Evolutionary conservation across 2,113 vertebrate genomes (phyloP), one percentile per base, ranked within the genome.

Genomic region (Microcebus ravelobensis): DNA sequence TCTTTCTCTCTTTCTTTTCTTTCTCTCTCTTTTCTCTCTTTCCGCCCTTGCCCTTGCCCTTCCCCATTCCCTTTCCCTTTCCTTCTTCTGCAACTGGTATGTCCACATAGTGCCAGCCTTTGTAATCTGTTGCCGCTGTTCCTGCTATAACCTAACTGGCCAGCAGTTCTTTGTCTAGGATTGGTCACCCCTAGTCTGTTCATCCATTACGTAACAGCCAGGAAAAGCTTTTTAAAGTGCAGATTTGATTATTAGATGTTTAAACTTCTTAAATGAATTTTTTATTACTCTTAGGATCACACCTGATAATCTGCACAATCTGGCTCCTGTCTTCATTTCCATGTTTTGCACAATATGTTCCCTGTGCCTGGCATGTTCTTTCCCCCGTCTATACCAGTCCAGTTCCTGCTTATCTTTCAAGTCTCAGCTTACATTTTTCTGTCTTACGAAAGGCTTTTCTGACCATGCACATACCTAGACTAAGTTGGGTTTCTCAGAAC

Each of bases 391-490:
- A 11, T 84, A 42, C 76, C 36, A 70, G 29, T 6, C 29, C 59
- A 57, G 36, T n/a, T 70, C n/a, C 63, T 87, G 52, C 59, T 68
- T 83, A 77, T 23, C 36, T 20, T 23, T 95, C 48, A 95, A 45
- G 34, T 89, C 34, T 93, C 91, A 83, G 48, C 10, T 85, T 94
- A 68, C 7, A 20, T 73, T 70, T 95, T 20, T 70, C n/a, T 94
- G 76, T 34, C 61, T 87, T 59, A 55, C 57, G 76, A 95, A 91
- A 87, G 63, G 21, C 39, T 85, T 91, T 94, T 90, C 68, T 91
- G 87, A 90, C 61, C 25, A 82, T 23, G 8, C 21, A 52, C 6
- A 6, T 65, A 87, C 55, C 34, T 80, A 85, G 55, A 55, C 36
- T 80, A 52, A 79, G 34, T 36, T 87, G 83, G 8, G 18, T 79